Percentiles rank a stretch among this genome's conserved stretches.
Conservation (phyloP, 2,113 vertebrate species). For the Sula dactylatra region DNA sequence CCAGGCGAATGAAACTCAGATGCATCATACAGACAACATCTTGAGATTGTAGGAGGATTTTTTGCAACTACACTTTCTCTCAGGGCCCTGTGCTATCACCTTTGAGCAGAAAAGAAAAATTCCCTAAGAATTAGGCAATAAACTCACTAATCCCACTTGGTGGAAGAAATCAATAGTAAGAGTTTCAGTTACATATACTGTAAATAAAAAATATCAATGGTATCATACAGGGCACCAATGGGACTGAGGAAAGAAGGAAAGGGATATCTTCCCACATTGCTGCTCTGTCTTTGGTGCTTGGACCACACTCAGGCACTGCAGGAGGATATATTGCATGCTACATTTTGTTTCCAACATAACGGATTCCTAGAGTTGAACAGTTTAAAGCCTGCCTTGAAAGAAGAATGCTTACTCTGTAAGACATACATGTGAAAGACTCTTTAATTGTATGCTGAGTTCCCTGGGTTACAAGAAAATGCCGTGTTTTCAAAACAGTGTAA, state of each 20-base stretch:
- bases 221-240: neutral
- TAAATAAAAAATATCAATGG: neutral
- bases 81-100: rapidly evolving
- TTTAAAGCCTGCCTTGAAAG: neutral
- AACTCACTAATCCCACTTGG: neutral
- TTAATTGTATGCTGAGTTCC: neutral
- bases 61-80: neutral
- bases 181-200: neutral
- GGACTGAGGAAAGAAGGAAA: neutral
- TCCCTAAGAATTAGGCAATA: neutral
- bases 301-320: neutral
- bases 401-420: neutral
- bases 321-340: neutral
- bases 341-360: neutral
- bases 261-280: neutral
- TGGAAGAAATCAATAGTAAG: neutral
- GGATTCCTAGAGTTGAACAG: neutral
- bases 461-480: neutral
- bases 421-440: neutral
- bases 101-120: neutral
- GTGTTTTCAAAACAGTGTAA: neutral
- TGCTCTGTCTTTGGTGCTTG: neutral
- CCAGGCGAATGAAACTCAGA: neutral
- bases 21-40: neutral
- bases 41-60: neutral